phyloP scores from a whole-genome alignment of 2,888 invertebrate genomes.

The Torymus tubicola region DNA sequence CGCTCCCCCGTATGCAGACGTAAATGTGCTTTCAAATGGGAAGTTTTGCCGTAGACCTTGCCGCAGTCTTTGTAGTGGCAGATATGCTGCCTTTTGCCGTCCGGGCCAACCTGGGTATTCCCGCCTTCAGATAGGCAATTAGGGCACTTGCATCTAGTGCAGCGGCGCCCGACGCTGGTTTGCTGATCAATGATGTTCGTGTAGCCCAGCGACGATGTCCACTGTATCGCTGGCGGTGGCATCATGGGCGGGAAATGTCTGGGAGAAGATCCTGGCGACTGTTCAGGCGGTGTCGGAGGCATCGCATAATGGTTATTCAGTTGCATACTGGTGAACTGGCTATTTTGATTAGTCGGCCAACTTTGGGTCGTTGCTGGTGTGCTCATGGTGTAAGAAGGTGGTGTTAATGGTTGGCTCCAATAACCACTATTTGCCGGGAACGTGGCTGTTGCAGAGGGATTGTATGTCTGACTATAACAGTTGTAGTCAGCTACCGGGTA shows the following conservation, averaged over 20 bases:
- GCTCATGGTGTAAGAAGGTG: constrained; percentile 65
- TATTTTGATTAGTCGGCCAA: background rate
- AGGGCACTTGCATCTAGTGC: constrained; percentile 88
- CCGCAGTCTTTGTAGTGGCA: constrained; percentile 93
- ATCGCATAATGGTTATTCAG: constrained; percentile 67
- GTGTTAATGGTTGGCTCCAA: constrained; percentile 57
- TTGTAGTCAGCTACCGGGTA: too few relatives aligned
- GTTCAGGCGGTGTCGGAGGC: constrained; percentile 67
- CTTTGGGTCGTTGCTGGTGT: constrained; percentile 51
- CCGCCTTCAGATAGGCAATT: constrained; percentile 87
- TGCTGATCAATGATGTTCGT: background rate
- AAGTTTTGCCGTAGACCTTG: constrained; percentile 94
- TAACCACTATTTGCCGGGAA: too few relatives aligned
- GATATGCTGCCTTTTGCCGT: constrained; percentile 89
- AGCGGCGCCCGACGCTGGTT: constrained; percentile 77
- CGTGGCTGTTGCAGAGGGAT: too few relatives aligned
- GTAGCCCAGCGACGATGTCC: background rate
- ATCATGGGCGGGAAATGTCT: too few relatives aligned
- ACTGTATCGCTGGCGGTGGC: constrained; percentile 64
- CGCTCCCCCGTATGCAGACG: constrained; percentile 96
- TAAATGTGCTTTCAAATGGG: constrained; percentile 94
- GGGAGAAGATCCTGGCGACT: too few relatives aligned
- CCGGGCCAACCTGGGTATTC: constrained; percentile 85
- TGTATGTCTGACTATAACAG: too few relatives aligned
- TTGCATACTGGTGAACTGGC: constrained; percentile 41